Percentiles rank a stretch among this genome's conserved stretches.
Evolutionary conservation across 2,113 vertebrate genomes (phyloP).

Genomic region (Sinocyclocheilus rhinocerous): DNA sequence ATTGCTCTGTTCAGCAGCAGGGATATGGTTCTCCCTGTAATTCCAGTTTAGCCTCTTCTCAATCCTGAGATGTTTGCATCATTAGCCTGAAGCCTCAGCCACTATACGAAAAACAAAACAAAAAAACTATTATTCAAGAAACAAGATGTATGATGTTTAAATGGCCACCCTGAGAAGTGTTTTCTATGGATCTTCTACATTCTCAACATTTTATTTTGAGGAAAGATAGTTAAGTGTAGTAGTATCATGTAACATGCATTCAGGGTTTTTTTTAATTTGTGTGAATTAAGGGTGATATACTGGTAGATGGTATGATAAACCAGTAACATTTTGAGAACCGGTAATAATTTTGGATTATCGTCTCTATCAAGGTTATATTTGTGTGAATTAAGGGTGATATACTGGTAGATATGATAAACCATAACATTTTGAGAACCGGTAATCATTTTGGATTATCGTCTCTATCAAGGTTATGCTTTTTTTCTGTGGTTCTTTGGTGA

Average conservation of each 20-base stretch:
- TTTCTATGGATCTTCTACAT: not conserved
- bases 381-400: too few species aligned
- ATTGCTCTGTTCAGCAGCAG: not conserved
- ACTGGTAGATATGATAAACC: not conserved
- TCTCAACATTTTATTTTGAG: not conserved
- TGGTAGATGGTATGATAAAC: not conserved
- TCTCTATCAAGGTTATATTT: not conserved
- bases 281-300: not conserved
- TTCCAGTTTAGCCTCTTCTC: not conserved
- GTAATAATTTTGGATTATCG: not conserved
- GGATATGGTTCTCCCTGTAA: not conserved
- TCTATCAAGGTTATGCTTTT: not conserved
- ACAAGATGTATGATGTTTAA: not conserved
- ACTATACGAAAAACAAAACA: not conserved
- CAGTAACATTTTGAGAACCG: not conserved
- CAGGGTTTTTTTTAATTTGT: not conserved
- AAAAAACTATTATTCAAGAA: not conserved
- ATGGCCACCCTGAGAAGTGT: not conserved
- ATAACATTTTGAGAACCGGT: not conserved
- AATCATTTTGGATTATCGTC: not conserved
- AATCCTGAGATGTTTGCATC: not conserved
- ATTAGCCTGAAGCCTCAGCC: not conserved
- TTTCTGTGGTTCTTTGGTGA: not conserved
- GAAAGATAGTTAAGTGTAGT: not conserved
- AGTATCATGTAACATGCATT: not conserved